A percentile compares a stretch with the other conserved stretches of the same genome.
Evolutionary conservation across 2,888 invertebrate species (phyloP).

Genomic region (Artemia sinica): DNA sequence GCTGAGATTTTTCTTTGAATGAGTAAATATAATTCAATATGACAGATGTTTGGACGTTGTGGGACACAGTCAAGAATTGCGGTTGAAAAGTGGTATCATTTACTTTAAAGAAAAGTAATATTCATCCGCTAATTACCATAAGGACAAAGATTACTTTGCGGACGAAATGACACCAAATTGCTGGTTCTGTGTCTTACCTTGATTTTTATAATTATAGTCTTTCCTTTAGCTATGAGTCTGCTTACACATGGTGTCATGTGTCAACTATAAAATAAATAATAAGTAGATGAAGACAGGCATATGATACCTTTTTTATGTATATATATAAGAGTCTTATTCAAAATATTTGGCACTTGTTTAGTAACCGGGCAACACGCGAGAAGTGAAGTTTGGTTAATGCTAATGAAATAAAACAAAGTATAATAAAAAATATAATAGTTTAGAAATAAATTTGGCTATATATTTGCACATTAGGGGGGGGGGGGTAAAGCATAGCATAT

Average conservation of each 20-base stretch:
- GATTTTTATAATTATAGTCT: slow-evolving; percentile 2
- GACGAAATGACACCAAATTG: slow-evolving; percentile 12
- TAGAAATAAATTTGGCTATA: no score
- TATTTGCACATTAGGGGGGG: no score
- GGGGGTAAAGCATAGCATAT: no score
- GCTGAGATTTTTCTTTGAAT: slow-evolving; percentile 7
- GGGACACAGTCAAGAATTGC: slow-evolving; percentile 2
- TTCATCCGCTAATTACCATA: neutral
- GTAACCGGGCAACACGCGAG: no score
- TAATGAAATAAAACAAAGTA: no score
- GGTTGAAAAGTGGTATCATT: slow-evolving; percentile 13
- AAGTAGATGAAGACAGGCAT: no score
- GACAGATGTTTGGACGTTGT: neutral
- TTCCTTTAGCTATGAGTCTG: neutral
- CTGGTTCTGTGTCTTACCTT: neutral
- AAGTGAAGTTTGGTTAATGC: no score
- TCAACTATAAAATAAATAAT: neutral
- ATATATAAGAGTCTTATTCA: no score
- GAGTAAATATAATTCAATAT: neutral
- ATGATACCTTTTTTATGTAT: no score
- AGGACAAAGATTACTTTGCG: slow-evolving; percentile 3
- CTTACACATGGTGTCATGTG: no score
- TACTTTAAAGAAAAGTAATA: neutral
- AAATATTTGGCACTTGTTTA: no score
- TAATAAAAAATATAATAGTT: no score